A percentile compares a stretch with the other conserved stretches of the same genome.
These are phyloP conservation scores for Hiodon tergisus DNA, from an alignment of 2,113 vertebrate genomes.

Conservation along the genomic window DNA sequence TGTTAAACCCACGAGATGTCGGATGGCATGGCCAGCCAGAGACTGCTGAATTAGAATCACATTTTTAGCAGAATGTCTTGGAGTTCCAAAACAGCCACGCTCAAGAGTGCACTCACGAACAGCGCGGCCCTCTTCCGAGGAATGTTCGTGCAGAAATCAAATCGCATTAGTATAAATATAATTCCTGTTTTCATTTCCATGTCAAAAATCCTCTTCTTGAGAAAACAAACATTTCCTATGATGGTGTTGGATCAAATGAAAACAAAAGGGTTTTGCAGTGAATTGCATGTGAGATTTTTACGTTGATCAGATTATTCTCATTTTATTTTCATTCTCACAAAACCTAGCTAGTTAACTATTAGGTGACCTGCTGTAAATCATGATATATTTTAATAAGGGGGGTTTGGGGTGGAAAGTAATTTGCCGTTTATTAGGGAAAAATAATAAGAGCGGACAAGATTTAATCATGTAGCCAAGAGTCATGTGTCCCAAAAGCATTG, in stretches of 20 bases:
- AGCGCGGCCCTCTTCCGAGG: slow-evolving; percentile 29
- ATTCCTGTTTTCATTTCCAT: slow-evolving; percentile 33
- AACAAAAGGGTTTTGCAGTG: slow-evolving; percentile 20
- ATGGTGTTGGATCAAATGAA: slow-evolving; percentile 24
- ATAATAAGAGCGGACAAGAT: slow-evolving; percentile 12
- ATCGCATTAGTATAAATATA: slow-evolving; percentile 34
- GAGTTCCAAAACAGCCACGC: slow-evolving; percentile 35
- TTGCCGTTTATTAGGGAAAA: neutral
- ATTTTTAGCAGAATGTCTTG: slow-evolving; percentile 41
- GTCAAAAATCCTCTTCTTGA: slow-evolving; percentile 24
- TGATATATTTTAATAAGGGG: no score
- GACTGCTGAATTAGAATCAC: slow-evolving; percentile 40
- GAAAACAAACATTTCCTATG: slow-evolving; percentile 26
- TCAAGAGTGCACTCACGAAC: slow-evolving; percentile 31
- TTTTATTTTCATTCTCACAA: neutral
- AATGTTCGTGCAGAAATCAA: slow-evolving; percentile 35
- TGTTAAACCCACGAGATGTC: slow-evolving; percentile 39
- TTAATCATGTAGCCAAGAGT: slow-evolving; percentile 13
- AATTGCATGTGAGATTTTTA: neutral
- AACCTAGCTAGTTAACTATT: no score
- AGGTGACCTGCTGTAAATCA: no score
- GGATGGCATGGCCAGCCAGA: slow-evolving; percentile 36
- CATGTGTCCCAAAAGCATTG: slow-evolving; percentile 7
- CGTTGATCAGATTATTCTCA: neutral
- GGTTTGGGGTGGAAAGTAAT: neutral